Evolutionary conservation across 1,140 invertebrate species (phyloP), one percentile per base, ranked within the genome.

Genomic region (Drosophila sp.): DNA sequence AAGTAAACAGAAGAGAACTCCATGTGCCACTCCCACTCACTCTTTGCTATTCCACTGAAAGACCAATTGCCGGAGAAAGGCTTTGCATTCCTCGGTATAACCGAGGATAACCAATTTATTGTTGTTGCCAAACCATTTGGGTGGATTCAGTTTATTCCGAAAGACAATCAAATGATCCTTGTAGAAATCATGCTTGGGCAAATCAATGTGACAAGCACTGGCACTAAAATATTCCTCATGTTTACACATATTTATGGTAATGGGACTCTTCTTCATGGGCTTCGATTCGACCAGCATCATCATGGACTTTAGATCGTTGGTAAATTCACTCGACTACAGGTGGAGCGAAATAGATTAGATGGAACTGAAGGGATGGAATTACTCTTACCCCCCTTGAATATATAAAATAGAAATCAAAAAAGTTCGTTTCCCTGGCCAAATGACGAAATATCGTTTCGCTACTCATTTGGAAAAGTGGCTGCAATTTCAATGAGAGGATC

Each of bases 211-310:
- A 17, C 17, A 17, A 17, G 17, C 6, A 4, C 7, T 10, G 2
- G 2, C 17, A 55, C 0, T n/a, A 1, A 27, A 5, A 5, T 17
- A 3, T 1, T 6, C 27, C 8, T 2, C 25, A 2, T 44, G 4
- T 1, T 10, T 3, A 0, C 2, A 5, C 3, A 4, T 1, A 2
- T 25, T 23, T 1, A 47, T 47, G 1, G 30, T 25, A 11, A 70
- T 29, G 1, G 55, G 35, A 27, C 60, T 47, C 38, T 77, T 77
- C 11, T 87, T 81, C 4, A 30, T 47, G 1, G 68, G 17, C 0
- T 56, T 72, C 0, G 90, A 76, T 56, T 91, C 90, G 0, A 91
- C n/a, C 4, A 76, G 66, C 75, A 90, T 84, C 90, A 91, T 91
- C 55, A 60, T 72, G 4, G 67, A 76, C 27, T 79, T 70, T 4